A percentile compares a stretch with the other conserved stretches of the same genome.
Conservation (phyloP, 2,113 vertebrate genomes). For the Eolophus roseicapilla region DNA sequence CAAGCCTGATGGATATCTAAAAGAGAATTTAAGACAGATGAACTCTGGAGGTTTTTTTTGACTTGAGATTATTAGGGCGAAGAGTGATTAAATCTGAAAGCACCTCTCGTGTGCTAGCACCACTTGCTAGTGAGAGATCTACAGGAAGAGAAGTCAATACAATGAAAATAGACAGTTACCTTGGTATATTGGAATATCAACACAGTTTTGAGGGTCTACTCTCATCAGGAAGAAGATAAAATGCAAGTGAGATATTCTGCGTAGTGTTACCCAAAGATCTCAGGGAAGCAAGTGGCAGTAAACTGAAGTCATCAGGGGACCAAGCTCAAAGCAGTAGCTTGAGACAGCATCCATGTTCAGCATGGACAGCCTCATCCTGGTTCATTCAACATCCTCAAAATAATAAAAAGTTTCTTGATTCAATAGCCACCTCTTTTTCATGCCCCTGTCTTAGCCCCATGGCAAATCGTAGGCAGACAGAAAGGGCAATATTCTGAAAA, state of each 20-base stretch:
- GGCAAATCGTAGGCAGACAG: not conserved
- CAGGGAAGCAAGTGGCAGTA: not conserved
- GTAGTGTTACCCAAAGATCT: not conserved
- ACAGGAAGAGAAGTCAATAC: not conserved
- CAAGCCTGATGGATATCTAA: not conserved
- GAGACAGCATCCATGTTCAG: not conserved
- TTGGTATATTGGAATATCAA: not conserved
- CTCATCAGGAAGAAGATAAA: not conserved
- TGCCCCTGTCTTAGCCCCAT: not conserved
- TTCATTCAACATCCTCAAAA: not conserved
- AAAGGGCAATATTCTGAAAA: not conserved
- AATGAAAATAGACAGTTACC: not conserved
- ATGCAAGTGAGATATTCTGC: not conserved
- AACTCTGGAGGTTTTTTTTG: not conserved
- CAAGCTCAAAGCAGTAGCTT: not conserved
- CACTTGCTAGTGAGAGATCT: not conserved
- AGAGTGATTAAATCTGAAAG: not conserved
- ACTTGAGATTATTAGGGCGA: accelerated
- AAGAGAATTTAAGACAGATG: not conserved
- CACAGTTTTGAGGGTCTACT: not conserved
- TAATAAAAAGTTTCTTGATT: not conserved
- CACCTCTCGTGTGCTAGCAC: not conserved
- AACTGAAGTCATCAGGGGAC: not conserved
- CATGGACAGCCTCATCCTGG: not conserved
- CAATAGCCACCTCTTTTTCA: not conserved